phyloP scores from a whole-genome alignment of 2,113 vertebrate genomes.

The Phodopus roborovskii region DNA sequence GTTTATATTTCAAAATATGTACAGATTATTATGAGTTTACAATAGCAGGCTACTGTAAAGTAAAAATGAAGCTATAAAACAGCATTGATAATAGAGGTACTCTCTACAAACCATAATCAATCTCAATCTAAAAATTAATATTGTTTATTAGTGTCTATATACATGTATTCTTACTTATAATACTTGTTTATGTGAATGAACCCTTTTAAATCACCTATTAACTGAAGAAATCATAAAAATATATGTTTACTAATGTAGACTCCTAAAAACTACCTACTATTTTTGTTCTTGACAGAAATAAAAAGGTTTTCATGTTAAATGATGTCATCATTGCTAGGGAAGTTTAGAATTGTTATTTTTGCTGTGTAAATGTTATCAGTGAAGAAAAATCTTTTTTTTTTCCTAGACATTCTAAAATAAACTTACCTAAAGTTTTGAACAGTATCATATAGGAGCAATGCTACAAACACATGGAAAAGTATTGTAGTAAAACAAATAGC shows the following conservation, averaged over 20 bases:
- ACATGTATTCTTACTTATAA: neutral
- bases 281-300: neutral
- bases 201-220: neutral
- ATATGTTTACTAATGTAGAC: neutral
- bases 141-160: neutral
- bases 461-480: neutral
- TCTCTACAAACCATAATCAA: neutral
- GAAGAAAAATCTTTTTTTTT: neutral
- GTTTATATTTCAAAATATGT: neutral
- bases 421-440: neutral
- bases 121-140: neutral
- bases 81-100: neutral
- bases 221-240: neutral
- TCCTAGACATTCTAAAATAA: neutral
- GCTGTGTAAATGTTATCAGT: neutral
- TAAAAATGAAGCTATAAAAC: neutral
- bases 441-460: neutral
- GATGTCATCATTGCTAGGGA: neutral
- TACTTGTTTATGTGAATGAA: neutral
- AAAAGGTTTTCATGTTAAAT: neutral
- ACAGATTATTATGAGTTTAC: neutral
- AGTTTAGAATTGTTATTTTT: neutral
- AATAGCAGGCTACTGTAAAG: rapidly evolving
- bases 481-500: neutral
- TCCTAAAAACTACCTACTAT: neutral